Percentiles rank a stretch among this genome's conserved stretches.
phyloP scores from a whole-genome alignment of 2,113 vertebrate genomes.

The Festucalex cinctus region DNA sequence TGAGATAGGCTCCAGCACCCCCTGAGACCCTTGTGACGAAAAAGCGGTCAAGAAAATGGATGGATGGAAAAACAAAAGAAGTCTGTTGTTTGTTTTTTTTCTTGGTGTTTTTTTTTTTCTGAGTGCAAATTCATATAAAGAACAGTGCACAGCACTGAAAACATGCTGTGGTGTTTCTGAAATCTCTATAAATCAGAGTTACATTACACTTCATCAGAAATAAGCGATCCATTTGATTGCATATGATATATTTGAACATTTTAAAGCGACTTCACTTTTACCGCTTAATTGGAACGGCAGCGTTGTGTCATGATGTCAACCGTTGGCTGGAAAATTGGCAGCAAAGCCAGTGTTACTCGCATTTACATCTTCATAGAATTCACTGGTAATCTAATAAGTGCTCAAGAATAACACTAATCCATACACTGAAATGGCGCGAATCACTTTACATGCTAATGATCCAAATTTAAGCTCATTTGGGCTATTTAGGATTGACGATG shows the following conservation, averaged over 20 bases:
- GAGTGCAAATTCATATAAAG: too few relatives aligned
- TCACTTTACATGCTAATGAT: slow-evolving; percentile 1
- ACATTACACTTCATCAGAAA: not conserved
- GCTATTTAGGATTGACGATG: not conserved
- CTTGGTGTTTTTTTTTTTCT: too few relatives aligned
- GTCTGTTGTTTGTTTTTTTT: too few relatives aligned
- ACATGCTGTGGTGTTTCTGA: not conserved
- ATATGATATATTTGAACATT: not conserved
- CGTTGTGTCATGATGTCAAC: not conserved
- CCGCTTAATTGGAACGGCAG: not conserved
- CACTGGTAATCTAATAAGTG: slow-evolving; percentile 3
- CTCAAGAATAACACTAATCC: slow-evolving; percentile 4
- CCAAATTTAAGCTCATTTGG: not conserved
- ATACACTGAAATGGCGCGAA: not conserved
- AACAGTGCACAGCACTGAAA: not conserved
- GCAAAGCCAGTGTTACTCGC: not conserved
- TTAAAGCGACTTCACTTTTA: not conserved
- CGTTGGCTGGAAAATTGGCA: slow-evolving; percentile 3
- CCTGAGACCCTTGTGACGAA: too few relatives aligned
- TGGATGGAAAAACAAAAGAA: too few relatives aligned
- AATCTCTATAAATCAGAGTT: not conserved
- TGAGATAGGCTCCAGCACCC: too few relatives aligned
- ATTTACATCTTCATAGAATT: slow-evolving; percentile 5
- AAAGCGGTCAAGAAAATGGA: too few relatives aligned
- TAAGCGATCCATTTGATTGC: not conserved